These are phyloP conservation scores for Alcis repandata DNA, from an alignment of 2,888 invertebrate genomes.

Conservation along the genomic window DNA sequence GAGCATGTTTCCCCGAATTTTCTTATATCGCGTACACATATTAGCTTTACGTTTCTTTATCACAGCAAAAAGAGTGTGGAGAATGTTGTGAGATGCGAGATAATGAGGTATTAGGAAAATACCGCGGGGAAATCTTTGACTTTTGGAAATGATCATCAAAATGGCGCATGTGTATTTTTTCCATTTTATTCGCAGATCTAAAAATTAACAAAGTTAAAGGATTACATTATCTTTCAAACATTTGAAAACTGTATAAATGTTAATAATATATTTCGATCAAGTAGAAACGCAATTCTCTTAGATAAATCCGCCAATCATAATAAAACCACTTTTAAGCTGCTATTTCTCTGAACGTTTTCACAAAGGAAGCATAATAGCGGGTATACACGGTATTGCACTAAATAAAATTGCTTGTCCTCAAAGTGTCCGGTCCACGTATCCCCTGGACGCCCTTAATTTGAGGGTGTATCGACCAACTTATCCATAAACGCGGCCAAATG, in stretches of 20 bases:
- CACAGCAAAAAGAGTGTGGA: constrained; percentile 24
- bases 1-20: constrained; percentile 53
- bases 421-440: constrained; percentile 31
- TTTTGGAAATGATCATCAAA: not conserved
- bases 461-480: constrained; percentile 10
- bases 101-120: constrained; percentile 24
- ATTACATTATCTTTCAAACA: too few relatives aligned
- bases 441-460: constrained; percentile 26
- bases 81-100: constrained; percentile 14
- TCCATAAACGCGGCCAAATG: not conserved
- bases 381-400: constrained; percentile 34
- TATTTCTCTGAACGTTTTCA: not conserved
- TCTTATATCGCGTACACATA: constrained; percentile 45
- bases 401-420: constrained; percentile 33
- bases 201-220: too few relatives aligned
- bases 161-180: too few relatives aligned
- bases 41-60: constrained; percentile 36
- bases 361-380: constrained; percentile 8
- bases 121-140: constrained; percentile 2
- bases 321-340: constrained; percentile 6
- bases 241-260: too few relatives aligned
- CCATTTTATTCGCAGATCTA: too few relatives aligned
- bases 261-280: not conserved
- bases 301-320: not conserved
- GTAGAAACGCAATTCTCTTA: not conserved